Evolutionary conservation across 2,113 vertebrate species (phyloP).

Genomic region (Mobula hypostoma): DNA sequence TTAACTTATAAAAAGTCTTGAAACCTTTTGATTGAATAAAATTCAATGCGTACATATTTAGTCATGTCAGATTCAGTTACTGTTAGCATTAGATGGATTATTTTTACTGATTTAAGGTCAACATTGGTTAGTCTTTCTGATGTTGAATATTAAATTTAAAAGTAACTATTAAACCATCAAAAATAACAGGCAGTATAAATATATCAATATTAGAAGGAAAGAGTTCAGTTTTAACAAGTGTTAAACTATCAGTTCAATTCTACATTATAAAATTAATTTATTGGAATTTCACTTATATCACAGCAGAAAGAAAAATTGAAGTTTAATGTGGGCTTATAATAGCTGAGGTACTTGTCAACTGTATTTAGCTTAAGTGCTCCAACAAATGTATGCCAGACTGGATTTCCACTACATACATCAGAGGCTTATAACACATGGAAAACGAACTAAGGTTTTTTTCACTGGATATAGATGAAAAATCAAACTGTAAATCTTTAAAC

Average conservation of each 20-base stretch:
- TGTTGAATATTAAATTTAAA: not conserved
- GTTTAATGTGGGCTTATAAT: not conserved
- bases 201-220: not conserved
- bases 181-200: slow-evolving; percentile 1
- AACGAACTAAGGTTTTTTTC: not conserved
- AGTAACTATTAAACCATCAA: not conserved
- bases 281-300: not conserved
- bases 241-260: not conserved
- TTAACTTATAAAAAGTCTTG: not conserved
- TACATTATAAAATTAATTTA: not conserved
- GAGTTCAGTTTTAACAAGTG: not conserved
- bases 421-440: not conserved
- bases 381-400: not conserved
- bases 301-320: not conserved
- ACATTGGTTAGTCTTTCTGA: not conserved
- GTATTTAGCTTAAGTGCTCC: not conserved
- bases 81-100: not conserved
- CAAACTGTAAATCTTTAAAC: not conserved
- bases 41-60: not conserved
- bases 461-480: not conserved
- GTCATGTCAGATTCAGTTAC: not conserved
- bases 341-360: not conserved
- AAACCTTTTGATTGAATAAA: not conserved
- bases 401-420: not conserved
- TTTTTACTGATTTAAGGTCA: not conserved